phyloP scores from a whole-genome alignment of 2,888 invertebrate species.

The Clunio marinus region DNA sequence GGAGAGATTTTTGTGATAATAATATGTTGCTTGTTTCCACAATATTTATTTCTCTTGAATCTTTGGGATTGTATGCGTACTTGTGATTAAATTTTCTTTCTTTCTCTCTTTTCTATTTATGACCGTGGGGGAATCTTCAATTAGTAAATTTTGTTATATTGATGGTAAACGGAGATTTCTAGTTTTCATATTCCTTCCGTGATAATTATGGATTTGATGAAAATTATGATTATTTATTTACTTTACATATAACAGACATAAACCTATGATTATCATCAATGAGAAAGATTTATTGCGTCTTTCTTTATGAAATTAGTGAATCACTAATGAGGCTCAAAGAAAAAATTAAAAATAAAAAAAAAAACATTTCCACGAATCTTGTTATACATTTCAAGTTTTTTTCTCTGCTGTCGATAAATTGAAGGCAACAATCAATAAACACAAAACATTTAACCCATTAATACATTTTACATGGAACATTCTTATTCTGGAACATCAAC shows the following conservation, averaged over 20 bases:
- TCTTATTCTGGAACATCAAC: neutral
- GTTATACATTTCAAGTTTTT: too few species aligned
- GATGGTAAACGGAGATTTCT: neutral
- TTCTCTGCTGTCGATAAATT: neutral
- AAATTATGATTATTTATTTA: conserved; percentile 16
- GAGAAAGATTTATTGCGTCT: neutral
- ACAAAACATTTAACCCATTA: neutral
- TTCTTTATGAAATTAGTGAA: too few species aligned
- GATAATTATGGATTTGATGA: conserved; percentile 19
- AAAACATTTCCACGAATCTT: too few species aligned
- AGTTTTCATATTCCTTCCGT: neutral
- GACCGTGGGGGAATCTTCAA: neutral
- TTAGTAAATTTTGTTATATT: neutral
- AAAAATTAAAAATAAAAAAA: too few species aligned
- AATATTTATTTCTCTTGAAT: too few species aligned
- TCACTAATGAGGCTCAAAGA: neutral
- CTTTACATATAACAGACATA: neutral
- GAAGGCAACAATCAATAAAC: neutral
- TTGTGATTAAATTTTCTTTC: too few species aligned
- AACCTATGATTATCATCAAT: neutral
- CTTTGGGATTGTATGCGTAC: too few species aligned
- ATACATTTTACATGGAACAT: neutral
- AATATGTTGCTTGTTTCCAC: neutral
- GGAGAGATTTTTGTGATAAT: neutral
- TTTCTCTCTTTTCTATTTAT: neutral